phyloP scores from a whole-genome alignment of 1,140 invertebrate genomes.

The Condylostylus longicornis region DNA sequence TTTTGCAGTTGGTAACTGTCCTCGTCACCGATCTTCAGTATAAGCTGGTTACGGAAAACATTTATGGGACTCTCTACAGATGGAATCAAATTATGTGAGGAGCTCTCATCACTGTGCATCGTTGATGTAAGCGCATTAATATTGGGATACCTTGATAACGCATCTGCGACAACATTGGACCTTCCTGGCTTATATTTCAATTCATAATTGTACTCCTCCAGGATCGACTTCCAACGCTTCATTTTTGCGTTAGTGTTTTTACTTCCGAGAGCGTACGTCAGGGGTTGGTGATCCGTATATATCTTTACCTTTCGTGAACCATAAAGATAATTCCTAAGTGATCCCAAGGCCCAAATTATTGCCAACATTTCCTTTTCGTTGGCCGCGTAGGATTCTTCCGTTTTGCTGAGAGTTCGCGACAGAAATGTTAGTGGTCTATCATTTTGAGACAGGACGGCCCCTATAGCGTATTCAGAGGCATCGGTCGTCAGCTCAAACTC shows the following conservation, averaged over 20 bases:
- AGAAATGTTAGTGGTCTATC: slow-evolving; percentile 15
- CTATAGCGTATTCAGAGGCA: slow-evolving; percentile 16
- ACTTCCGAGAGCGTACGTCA: slow-evolving; percentile 27
- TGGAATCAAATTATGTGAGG: slow-evolving; percentile 6
- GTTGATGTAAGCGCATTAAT: background rate
- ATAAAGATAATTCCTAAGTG: slow-evolving; percentile 22
- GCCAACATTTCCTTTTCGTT: slow-evolving; percentile 18
- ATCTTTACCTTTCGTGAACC: slow-evolving; percentile 15
- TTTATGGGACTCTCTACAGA: slow-evolving; percentile 6
- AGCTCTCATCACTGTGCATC: slow-evolving; percentile 5
- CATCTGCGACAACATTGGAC: slow-evolving; percentile 21
- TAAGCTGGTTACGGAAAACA: slow-evolving; percentile 8
- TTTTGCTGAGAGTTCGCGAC: slow-evolving; percentile 23
- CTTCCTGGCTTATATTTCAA: slow-evolving; percentile 31
- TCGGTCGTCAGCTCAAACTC: slow-evolving; percentile 20
- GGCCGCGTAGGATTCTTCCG: slow-evolving; percentile 15
- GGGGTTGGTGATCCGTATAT: slow-evolving; percentile 24
- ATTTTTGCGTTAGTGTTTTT: slow-evolving; percentile 27
- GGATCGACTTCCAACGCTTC: slow-evolving; percentile 23
- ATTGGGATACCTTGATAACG: slow-evolving; percentile 10
- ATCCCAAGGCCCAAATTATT: slow-evolving; percentile 24
- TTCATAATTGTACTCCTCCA: slow-evolving; percentile 26
- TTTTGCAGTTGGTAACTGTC: slow-evolving; percentile 1
- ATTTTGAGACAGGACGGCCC: slow-evolving; percentile 23
- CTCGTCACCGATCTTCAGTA: slow-evolving; percentile 4